Evolutionary conservation across 2,888 invertebrate genomes (phyloP).

Genomic region (Chamaedrilus cognettii): DNA sequence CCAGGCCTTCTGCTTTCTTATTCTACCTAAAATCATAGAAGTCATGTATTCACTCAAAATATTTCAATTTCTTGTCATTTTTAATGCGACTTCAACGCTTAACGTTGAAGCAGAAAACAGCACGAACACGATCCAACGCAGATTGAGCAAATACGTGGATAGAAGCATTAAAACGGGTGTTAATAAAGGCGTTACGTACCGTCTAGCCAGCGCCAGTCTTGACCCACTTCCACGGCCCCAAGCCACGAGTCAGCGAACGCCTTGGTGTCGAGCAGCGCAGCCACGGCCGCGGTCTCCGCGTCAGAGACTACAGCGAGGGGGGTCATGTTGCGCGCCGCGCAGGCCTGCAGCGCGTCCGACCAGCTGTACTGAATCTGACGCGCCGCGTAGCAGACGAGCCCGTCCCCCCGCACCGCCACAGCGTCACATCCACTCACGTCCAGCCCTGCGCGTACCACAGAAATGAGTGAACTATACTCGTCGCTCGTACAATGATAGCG

Average conservation of each 20-base stretch:
- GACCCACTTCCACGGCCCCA: not conserved
- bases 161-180: not conserved
- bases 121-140: too few species aligned
- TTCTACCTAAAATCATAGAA: too few species aligned
- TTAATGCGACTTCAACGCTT: too few species aligned
- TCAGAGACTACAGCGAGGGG: not conserved
- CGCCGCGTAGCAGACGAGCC: constrained; percentile 9
- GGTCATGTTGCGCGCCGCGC: not conserved
- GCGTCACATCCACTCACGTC: not conserved
- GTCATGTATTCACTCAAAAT: too few species aligned
- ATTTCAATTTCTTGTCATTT: too few species aligned
- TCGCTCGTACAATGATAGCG: too few species aligned
- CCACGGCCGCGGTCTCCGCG: not conserved
- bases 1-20: too few species aligned
- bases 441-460: too few species aligned
- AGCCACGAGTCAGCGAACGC: constrained; percentile 13
- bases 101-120: too few species aligned
- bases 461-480: not conserved
- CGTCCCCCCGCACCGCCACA: constrained; percentile 3
- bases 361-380: not conserved
- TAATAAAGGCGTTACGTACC: not conserved
- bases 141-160: not conserved
- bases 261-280: not conserved
- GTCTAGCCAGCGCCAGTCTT: constrained; percentile 10
- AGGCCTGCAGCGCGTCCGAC: not conserved